Percentiles rank a stretch among this genome's conserved stretches.
These are phyloP conservation scores for Ditula angustiorana DNA, from an alignment of 2,888 invertebrate genomes.

Conservation along the genomic window DNA sequence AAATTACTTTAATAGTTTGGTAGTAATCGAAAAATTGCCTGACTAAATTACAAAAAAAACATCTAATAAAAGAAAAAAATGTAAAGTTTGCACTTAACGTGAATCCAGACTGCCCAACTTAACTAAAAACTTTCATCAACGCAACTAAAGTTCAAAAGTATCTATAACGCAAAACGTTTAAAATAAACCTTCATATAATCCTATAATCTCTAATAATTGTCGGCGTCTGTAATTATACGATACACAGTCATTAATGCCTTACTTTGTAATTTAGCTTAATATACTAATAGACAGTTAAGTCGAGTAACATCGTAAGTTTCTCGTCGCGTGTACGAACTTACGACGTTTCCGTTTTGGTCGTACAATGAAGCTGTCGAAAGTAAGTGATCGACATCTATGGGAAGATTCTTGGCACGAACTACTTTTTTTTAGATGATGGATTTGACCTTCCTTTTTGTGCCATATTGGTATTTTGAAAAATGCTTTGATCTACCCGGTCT, in stretches of 20 bases:
- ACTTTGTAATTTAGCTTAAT: constrained; percentile 54
- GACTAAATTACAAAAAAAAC: too few species aligned
- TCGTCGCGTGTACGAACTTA: not conserved
- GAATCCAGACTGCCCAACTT: not conserved
- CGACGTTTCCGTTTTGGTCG: not conserved
- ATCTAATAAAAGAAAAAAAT: too few species aligned
- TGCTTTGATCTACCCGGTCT: not conserved
- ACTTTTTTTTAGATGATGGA: constrained; percentile 4
- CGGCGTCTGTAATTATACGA: constrained; percentile 53
- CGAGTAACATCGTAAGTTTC: constrained; percentile 21
- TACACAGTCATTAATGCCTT: constrained; percentile 53
- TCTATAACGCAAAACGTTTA: not conserved
- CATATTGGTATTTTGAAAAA: constrained; percentile 21
- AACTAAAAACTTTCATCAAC: not conserved
- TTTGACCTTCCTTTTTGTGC: constrained; percentile 27
- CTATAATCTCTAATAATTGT: constrained; percentile 44
- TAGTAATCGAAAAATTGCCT: not conserved
- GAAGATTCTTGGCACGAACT: constrained; percentile 35
- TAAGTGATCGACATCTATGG: constrained; percentile 51
- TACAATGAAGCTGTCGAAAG: constrained; percentile 28
- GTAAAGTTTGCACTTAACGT: not conserved
- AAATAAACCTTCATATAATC: constrained; percentile 24
- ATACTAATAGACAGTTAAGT: constrained; percentile 53
- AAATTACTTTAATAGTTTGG: not conserved
- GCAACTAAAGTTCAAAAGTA: not conserved